Evolutionary conservation across 2,888 invertebrate species (phyloP), one percentile per base, ranked within the genome.

Genomic region (Toxonevra muliebris): DNA sequence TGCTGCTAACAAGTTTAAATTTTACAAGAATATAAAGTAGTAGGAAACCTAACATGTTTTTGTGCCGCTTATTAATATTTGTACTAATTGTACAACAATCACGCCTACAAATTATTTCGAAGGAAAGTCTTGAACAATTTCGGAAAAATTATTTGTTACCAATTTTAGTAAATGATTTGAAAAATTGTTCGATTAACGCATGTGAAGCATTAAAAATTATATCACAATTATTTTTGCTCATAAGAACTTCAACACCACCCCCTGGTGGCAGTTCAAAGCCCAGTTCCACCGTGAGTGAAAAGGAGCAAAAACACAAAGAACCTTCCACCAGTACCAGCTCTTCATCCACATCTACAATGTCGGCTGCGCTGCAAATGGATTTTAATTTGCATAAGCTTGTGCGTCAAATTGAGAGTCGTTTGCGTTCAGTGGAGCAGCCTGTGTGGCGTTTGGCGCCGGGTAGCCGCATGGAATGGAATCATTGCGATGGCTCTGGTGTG

Each of bases 361-460:
- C 30, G 19, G 75, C 76, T 41, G 76, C 76, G 48, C 70, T 80
- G 41, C 69, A 75, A 12, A 15, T 70, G 10, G 79, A 80, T 43
- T 76, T 75, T 30, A 77, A 79, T 43, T 66, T 82, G 60, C 71
- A 77, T 3, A 83, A 82, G 69, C 76, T 79, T 7, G 79, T 88
- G 20, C 79, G 85, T 2, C 86, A 86, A 67, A 83, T 90, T 50
- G 90, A 90, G 74, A 86, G 89, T 65, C 83, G 90, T 58, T 79
- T 91, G 17, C 83, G 89, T 65, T 88, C 90, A 1, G 86, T 91
- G 66, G 91, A 91, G 79, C 90, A 91, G 78, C 89, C 90, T 73
- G 88, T 89, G 61, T 91, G 91, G 91, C 86, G 85, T 71, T 82
- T 89, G 57, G 85, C 87, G 2, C 84, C 84, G 54, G 85, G 84